phyloP scores from a whole-genome alignment of 2,888 invertebrate genomes.

The Ophioninae sp. region DNA sequence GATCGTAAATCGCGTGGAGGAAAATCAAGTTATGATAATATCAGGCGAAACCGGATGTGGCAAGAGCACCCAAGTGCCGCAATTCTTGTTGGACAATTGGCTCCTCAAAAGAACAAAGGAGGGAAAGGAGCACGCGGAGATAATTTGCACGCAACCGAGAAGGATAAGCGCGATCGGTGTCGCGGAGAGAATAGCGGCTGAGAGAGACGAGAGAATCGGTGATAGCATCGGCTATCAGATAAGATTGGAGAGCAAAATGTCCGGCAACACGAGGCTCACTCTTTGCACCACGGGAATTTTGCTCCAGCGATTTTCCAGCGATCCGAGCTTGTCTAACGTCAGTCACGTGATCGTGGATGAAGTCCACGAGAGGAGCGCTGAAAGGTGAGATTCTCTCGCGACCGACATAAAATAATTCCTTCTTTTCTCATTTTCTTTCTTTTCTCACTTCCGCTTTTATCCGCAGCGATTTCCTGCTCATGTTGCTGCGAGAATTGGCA shows the following conservation, averaged over 20 bases:
- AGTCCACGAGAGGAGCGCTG: slow-evolving; percentile 95
- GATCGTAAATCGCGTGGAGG: slow-evolving; percentile 85
- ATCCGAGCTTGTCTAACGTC: slow-evolving; percentile 88
- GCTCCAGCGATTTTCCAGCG: slow-evolving; percentile 90
- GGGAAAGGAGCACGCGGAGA: slow-evolving; percentile 87
- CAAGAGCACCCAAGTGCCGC: slow-evolving; percentile 95
- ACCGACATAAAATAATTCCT: not conserved
- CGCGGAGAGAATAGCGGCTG: slow-evolving; percentile 94
- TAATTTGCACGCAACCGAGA: slow-evolving; percentile 96
- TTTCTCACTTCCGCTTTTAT: not conserved
- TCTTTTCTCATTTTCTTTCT: not conserved
- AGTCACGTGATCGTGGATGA: slow-evolving; percentile 95
- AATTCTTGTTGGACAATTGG: slow-evolving; percentile 95
- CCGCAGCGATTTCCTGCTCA: slow-evolving; percentile 90
- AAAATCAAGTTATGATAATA: slow-evolving; percentile 87
- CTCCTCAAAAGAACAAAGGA: slow-evolving; percentile 83
- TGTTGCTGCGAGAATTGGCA: slow-evolving; percentile 90
- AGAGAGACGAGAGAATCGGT: slow-evolving; percentile 90
- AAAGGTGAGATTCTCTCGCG: slow-evolving; percentile 82
- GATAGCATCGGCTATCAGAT: slow-evolving; percentile 88
- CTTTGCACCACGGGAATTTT: slow-evolving; percentile 98
- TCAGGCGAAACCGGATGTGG: slow-evolving; percentile 94
- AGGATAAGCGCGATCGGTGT: slow-evolving; percentile 95
- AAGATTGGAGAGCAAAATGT: slow-evolving; percentile 89
- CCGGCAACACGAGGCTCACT: slow-evolving; percentile 89